Percentiles rank a stretch among this genome's conserved stretches.
These are phyloP conservation scores for Erynnis tages DNA, from an alignment of 2,888 invertebrate genomes.

Conservation along the genomic window DNA sequence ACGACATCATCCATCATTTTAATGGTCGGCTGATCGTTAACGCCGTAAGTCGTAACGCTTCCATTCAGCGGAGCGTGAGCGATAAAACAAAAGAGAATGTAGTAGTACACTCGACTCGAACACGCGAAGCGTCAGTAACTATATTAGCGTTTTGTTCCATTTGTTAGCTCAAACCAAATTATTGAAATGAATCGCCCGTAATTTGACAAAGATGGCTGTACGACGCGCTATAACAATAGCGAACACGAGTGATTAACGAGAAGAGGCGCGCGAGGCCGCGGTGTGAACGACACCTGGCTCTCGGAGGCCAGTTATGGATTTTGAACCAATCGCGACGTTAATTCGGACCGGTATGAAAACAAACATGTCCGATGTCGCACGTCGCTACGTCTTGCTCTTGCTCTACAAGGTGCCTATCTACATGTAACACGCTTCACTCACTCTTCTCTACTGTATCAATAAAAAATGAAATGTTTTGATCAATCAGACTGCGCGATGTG, in stretches of 20 bases:
- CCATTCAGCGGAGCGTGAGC: conserved; percentile 75
- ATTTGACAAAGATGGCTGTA: conserved; percentile 81
- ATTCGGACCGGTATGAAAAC: conserved; percentile 80
- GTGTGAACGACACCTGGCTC: conserved; percentile 82
- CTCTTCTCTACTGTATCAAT: conserved; percentile 55
- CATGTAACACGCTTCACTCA: conserved; percentile 56
- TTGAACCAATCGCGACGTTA: conserved; percentile 81
- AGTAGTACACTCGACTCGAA: conserved; percentile 60
- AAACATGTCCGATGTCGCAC: conserved; percentile 66
- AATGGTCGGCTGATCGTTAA: conserved; percentile 76
- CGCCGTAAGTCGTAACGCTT: conserved; percentile 72
- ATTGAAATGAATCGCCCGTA: conserved; percentile 72
- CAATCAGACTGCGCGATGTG: conserved; percentile 43
- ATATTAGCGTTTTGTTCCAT: conserved; percentile 62
- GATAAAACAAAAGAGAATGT: conserved; percentile 79
- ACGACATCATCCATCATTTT: conserved; percentile 77
- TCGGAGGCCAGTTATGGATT: conserved; percentile 81
- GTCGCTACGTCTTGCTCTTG: conserved; percentile 56
- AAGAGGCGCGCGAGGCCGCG: conserved; percentile 80
- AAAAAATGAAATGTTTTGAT: conserved; percentile 48
- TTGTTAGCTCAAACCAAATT: conserved; percentile 61
- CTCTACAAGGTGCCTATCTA: conserved; percentile 53
- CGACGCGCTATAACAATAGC: conserved; percentile 78
- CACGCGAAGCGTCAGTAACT: conserved; percentile 58
- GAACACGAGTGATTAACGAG: conserved; percentile 80